Base-by-base conservation (phyloP, 2,888 invertebrate genomes). In the Cyclophora albipunctata region DNA sequence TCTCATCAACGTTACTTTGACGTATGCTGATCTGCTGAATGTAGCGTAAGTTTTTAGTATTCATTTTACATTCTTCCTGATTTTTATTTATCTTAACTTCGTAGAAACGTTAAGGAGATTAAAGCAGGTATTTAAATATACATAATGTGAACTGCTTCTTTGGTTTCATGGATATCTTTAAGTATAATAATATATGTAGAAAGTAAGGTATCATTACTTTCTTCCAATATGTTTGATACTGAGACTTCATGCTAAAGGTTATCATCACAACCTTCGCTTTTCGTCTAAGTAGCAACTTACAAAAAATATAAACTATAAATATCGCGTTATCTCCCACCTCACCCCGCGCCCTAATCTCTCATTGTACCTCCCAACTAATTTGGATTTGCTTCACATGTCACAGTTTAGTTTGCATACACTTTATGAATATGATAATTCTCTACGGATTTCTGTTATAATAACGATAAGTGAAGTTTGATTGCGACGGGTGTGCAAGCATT, bases 11-110 rank as follows among this genome's bases (percentile, higher is more conserved):
- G 55, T 87, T 42, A 86, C 87, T 41, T 63, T 88, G 61, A 73
- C 84, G 51, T 84, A 82, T 64, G 76, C 86, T 40, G 87, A 88
- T 71, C 71, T 88, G 60, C 76, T 86, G 34, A 86, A 86, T 63
- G 75, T 84, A 51, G 81, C 82, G 87, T 88, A 69, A 84, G 86
- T 85, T 34, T 3, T 43, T 43, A 4, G 7, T 5, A 20, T 42
- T 20, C 42, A 20, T 7, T 20, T 40, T 43, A 40, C 40, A 2
- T 20, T 20, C 20, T 20, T 20, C 2, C 20, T 46, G 37, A 45
- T 48, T 43, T 53, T 40, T 50, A 42, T 5, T 48, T 37, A 34
- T 45, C 41, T 43, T 45, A 42, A 40, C 45, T 37, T 49, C 45
- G 34, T 48, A 42, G 40, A 37, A 20, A 41, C 41, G 48, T 46